phyloP scores from a whole-genome alignment of 2,797 vertebrate species.

The Lutjanus campechanus region DNA sequence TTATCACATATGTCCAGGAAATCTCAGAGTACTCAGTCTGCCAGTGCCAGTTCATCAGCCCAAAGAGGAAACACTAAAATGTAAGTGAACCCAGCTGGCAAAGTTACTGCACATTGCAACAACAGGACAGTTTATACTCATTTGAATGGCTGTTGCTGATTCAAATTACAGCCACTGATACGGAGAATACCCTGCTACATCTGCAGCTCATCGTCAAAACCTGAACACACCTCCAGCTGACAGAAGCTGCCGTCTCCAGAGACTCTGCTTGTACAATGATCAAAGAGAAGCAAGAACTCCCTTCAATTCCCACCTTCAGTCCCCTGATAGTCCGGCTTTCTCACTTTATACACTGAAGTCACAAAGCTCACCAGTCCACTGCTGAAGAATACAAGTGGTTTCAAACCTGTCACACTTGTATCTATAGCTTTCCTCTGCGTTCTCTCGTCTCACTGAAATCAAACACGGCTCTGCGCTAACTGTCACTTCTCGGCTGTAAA shows the following conservation, averaged over 20 bases:
- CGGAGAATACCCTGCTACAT: neutral
- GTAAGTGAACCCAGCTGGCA: conserved; percentile 28
- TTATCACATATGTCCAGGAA: conserved; percentile 6
- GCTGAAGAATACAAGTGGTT: conserved; percentile 1
- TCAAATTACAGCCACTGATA: conserved; percentile 42
- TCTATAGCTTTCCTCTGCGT: neutral
- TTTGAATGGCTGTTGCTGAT: conserved; percentile 42
- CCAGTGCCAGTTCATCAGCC: conserved; percentile 23
- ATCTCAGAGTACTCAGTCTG: conserved; percentile 25
- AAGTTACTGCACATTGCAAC: conserved; percentile 19
- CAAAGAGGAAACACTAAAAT: conserved; percentile 39
- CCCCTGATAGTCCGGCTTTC: conserved; percentile 3
- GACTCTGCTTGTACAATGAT: conserved; percentile 27
- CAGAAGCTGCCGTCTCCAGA: conserved; percentile 18
- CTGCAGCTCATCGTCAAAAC: conserved; percentile 31
- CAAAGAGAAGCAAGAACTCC: conserved; percentile 21
- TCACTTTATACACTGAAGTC: conserved; percentile 3
- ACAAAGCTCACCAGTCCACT: conserved; percentile 8
- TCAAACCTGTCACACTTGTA: neutral
- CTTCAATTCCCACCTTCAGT: conserved; percentile 17
- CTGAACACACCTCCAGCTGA: conserved; percentile 34
- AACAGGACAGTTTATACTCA: conserved; percentile 7
- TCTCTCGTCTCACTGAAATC: conserved; percentile 21
- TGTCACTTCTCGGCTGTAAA: neutral
- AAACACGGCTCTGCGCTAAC: neutral